Evolutionary conservation across 2,888 invertebrate species (phyloP), one percentile per base, ranked within the genome.

Genomic region (Chrysodeixis includens): DNA sequence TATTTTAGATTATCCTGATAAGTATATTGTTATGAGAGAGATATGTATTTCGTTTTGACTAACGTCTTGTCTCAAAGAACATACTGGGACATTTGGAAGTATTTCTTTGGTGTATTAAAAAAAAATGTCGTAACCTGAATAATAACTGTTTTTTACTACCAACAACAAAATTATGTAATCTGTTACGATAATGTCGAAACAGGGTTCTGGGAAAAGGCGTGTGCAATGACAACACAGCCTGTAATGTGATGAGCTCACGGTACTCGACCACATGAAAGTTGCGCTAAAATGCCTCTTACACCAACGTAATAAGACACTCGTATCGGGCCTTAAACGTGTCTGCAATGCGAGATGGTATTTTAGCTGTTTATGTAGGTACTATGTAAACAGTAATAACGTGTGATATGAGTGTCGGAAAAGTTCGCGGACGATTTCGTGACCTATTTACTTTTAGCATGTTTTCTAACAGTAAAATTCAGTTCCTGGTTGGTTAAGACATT

Each of bases 151-250:
- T 57, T 71, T 66, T 66, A 70, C 69, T 64, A 56, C 35, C 46
- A 77, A 77, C 71, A 76, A 40, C 61, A 76, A 62, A 65, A 78
- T 76, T 75, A 76, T 69, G 56, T 77, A 75, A 79, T 80, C 78
- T 79, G 77, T 79, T 75, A 78, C 74, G 75, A 79, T 78, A 75
- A 77, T 74, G 66, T 69, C 73, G 72, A 72, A 76, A 79, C 74
- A 71, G 59, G 68, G 71, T 84, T 83, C 83, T 75, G 71, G 75
- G 83, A 84, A 81, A 71, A 82, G 82, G 85, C 79, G 82, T 83
- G 85, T 78, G 71, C 75, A 76, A 69, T 83, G 78, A 81, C 82
- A 84, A 77, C 80, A 69, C 71, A 65, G 71, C 60, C 69, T 55
- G 74, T 78, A 77, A 73, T 61, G 68, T 67, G 70, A 77, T 81